These are phyloP conservation scores for Parelbella ahira DNA, from an alignment of 2,888 invertebrate species.

Conservation along the genomic window DNA sequence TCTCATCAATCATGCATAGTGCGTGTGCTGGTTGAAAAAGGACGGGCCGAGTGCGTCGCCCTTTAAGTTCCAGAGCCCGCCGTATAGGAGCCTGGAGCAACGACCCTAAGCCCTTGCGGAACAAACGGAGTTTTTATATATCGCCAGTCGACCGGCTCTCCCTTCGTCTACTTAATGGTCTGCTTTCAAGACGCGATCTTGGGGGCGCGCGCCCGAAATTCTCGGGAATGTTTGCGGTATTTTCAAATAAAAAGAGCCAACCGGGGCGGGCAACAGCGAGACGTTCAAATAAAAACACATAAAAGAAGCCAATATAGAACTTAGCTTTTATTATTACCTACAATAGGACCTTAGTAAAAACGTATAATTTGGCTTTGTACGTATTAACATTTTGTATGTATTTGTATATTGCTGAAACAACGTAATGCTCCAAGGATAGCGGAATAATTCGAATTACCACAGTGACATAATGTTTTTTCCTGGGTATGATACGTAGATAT, in stretches of 20 bases:
- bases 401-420: no score
- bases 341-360: no score
- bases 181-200: conserved; percentile 28
- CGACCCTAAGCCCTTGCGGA: conserved; percentile 70
- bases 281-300: conserved; percentile 3
- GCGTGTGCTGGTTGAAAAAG: conserved; percentile 40
- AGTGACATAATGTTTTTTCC: no score
- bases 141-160: conserved; percentile 36
- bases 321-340: no score
- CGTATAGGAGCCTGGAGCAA: conserved; percentile 58
- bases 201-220: conserved; percentile 27
- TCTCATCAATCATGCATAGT: conserved; percentile 40
- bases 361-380: no score
- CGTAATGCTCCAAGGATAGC: no score
- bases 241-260: conserved; percentile 26
- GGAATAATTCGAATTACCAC: no score
- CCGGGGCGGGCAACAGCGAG: conserved; percentile 7
- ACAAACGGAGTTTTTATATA: conserved; percentile 53
- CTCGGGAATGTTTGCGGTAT: conserved; percentile 14
- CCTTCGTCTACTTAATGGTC: conserved; percentile 45
- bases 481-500: no score
- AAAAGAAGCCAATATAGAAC: no score
- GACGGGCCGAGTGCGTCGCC: conserved; percentile 58
- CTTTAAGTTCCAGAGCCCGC: conserved; percentile 49
- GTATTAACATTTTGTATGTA: no score